phyloP scores from a whole-genome alignment of 2,113 vertebrate genomes.

The Leuciscus idus region DNA sequence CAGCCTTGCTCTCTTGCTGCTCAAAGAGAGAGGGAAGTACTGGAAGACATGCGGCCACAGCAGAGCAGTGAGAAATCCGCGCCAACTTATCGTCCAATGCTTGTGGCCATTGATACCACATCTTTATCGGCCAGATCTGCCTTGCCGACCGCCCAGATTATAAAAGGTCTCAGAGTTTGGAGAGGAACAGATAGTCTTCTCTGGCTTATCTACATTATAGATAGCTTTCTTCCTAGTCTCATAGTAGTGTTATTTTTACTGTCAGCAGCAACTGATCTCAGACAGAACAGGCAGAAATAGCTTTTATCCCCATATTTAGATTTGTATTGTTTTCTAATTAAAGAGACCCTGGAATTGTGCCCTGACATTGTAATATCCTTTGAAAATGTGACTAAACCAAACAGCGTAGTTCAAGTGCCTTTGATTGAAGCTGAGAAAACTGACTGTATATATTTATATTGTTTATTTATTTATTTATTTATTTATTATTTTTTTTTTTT shows the following conservation, averaged over 20 bases:
- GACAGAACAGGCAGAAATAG: not conserved
- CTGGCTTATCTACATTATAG: constrained; percentile 52
- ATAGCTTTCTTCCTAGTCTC: constrained; percentile 35
- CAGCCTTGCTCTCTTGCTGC: not conserved
- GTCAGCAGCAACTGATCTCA: constrained; percentile 13
- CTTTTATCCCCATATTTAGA: not conserved
- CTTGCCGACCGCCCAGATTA: constrained; percentile 33
- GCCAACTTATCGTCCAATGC: constrained; percentile 17
- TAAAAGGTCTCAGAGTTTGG: constrained; percentile 30
- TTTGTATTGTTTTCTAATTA: constrained; percentile 25
- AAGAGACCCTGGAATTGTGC: constrained; percentile 23
- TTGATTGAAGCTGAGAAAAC: constrained; percentile 15
- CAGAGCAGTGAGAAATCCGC: constrained; percentile 19
- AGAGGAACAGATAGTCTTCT: constrained; percentile 45
- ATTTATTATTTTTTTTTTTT: not conserved
- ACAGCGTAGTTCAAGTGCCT: constrained; percentile 6
- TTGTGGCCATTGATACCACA: constrained; percentile 28
- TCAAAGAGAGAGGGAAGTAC: not conserved
- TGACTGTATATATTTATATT: not conserved
- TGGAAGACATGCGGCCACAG: not conserved
- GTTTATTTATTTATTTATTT: not conserved
- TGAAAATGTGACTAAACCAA: constrained; percentile 39
- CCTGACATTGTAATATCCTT: constrained; percentile 24
- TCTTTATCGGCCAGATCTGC: constrained; percentile 37
- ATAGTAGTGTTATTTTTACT: not conserved